Conservation (phyloP, 1,140 invertebrate genomes). For the Coenobita brevimanus region DNA sequence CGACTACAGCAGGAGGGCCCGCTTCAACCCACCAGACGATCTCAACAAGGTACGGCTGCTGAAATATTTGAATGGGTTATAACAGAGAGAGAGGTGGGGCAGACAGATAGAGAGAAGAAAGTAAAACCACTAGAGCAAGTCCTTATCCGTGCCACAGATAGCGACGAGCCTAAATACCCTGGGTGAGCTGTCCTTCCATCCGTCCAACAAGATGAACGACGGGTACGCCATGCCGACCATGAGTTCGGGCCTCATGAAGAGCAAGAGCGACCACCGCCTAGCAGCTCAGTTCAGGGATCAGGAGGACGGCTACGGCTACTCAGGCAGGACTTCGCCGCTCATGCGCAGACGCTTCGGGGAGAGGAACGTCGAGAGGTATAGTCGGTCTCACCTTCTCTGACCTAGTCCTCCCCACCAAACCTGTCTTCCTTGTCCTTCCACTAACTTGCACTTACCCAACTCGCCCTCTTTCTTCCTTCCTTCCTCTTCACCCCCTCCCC, state of each 20-base stretch:
- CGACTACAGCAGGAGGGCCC: conserved; percentile 88
- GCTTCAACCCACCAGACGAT: conserved; percentile 90
- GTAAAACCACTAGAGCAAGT: background rate
- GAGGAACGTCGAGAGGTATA: conserved; percentile 72
- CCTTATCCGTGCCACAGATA: conserved; percentile 76
- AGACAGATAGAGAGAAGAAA: background rate
- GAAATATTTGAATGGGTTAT: background rate
- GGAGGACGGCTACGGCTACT: conserved; percentile 77
- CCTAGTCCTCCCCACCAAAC: background rate
- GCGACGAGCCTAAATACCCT: conserved; percentile 88
- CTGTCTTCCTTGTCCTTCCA: background rate
- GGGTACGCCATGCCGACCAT: conserved; percentile 71
- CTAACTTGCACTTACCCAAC: background rate
- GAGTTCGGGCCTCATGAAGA: conserved; percentile 86
- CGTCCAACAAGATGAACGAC: conserved; percentile 76
- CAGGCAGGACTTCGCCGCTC: conserved; percentile 67
- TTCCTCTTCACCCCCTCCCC: too few relatives aligned
- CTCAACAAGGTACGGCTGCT: conserved; percentile 78
- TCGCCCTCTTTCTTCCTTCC: too few relatives aligned
- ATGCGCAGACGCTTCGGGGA: conserved; percentile 70
- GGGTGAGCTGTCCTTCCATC: conserved; percentile 88
- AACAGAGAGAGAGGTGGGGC: too few relatives aligned
- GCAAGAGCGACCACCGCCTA: conserved; percentile 93
- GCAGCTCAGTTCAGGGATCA: conserved; percentile 91
- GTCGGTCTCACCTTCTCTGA: conserved; percentile 73